Conservation (phyloP, 2,888 invertebrate genomes). For the Acleris sparsana region DNA sequence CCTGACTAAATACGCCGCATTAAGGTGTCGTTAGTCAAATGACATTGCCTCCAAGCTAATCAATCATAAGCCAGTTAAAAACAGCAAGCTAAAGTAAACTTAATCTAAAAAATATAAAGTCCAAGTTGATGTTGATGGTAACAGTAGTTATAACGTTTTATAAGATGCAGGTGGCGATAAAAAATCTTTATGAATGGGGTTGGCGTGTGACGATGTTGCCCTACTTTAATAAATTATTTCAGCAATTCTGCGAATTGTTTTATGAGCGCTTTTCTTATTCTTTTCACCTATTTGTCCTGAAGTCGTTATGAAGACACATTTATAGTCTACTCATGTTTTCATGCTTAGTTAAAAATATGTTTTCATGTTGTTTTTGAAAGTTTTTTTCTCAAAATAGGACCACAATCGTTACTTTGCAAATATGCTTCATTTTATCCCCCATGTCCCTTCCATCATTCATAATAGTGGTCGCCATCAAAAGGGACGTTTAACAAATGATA, state of each 20-base stretch:
- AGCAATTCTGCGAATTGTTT: slow-evolving; percentile 69
- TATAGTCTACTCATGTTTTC: neutral
- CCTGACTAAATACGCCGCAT: slow-evolving; percentile 78
- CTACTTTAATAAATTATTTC: slow-evolving; percentile 72
- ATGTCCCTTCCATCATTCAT: slow-evolving; percentile 74
- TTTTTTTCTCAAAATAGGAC: slow-evolving; percentile 17
- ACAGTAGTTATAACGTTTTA: slow-evolving; percentile 38
- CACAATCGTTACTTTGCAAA: slow-evolving; percentile 49
- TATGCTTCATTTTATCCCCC: slow-evolving; percentile 58
- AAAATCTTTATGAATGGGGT: slow-evolving; percentile 75
- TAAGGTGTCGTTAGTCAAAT: slow-evolving; percentile 81
- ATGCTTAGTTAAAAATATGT: neutral
- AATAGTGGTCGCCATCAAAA: slow-evolving; percentile 79
- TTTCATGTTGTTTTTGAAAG: neutral
- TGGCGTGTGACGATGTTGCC: slow-evolving; percentile 66
- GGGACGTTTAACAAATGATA: slow-evolving; percentile 83
- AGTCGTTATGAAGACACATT: slow-evolving; percentile 1
- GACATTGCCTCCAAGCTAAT: slow-evolving; percentile 51
- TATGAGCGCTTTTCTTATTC: slow-evolving; percentile 51
- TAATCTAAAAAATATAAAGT: slow-evolving; percentile 35
- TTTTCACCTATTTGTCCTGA: slow-evolving; percentile 36
- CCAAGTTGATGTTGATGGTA: slow-evolving; percentile 27
- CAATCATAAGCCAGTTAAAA: slow-evolving; percentile 38
- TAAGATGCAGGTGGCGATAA: slow-evolving; percentile 48
- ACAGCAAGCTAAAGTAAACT: slow-evolving; percentile 39